Evolutionary conservation across 1,140 invertebrate genomes (phyloP), one percentile per base, ranked within the genome.

Genomic region (Nasonia vitripennis): DNA sequence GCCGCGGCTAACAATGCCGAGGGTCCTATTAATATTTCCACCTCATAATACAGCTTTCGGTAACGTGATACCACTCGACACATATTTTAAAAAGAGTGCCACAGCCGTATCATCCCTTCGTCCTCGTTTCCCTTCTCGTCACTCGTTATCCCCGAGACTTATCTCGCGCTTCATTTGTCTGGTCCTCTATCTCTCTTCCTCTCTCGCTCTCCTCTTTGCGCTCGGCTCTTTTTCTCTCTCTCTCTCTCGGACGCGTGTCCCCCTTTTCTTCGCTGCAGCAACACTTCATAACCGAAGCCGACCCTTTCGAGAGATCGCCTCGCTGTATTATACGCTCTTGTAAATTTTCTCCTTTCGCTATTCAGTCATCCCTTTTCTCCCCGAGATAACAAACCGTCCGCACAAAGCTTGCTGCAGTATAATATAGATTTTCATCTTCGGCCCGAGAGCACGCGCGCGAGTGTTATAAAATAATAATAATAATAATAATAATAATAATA

Each of bases 51-150:
- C 68, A 31, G 23, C 27, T 75, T 67, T 17, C 68, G 62, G 83
- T 85, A 85, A 85, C 31, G 67, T 34, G 78, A 85, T 85, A 78
- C 37, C 31, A 31, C 70, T 75, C 83, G 83, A 85, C 77, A 84
- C 83, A 79, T 84, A 78, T 84, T 84, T 84, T 20, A 68, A 62
- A 62, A 62, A n/a, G 14, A 20, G 11, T 77, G 14, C 74, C 37
- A 37, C 5, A 34, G 11, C 31, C 23, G 34, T 27, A 71, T 51
- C 62, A 78, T 20, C 70, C 70, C 80, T 10, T 45, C n/a, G 27
- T 45, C 23, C 73, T 12, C 51, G 55, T 51, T 27, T 31, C 51
- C 9, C 55, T 83, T 83, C 75, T 75, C 70, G 70, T 78, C 51
- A 31, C 14, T 55, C 12, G 11, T 74, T 84, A 84, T 84, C 83